phyloP scores from a whole-genome alignment of 2,797 vertebrate genomes.

The Sternarchorhynchus goeldii region DNA sequence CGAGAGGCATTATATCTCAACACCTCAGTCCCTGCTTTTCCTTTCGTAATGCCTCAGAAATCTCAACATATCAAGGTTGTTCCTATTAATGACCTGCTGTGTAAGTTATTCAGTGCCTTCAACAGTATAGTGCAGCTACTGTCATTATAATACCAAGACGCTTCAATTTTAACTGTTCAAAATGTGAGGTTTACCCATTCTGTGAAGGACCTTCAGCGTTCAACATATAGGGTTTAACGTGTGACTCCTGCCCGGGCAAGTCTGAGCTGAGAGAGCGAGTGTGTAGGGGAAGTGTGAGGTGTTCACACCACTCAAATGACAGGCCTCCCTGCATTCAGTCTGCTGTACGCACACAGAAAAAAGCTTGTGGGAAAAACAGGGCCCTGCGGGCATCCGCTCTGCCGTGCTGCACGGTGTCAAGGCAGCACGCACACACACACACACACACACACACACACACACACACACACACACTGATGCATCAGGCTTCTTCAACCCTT shows the following conservation, averaged over 20 bases:
- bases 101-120: background rate
- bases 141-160: background rate
- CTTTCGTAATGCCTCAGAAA: background rate
- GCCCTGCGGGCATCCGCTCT: background rate
- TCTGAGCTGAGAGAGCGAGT: background rate
- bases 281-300: slow-evolving; percentile 29
- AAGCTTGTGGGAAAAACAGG: background rate
- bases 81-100: background rate
- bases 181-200: background rate
- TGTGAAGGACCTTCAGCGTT: background rate
- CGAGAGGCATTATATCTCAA: background rate
- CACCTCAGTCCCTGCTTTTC: too few species aligned
- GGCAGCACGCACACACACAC: too few species aligned
- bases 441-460: too few species aligned
- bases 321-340: slow-evolving; percentile 2
- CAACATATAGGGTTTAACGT: too few species aligned
- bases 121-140: background rate
- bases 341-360: background rate
- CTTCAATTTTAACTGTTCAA: background rate
- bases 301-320: background rate
- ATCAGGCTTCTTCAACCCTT: slow-evolving; percentile 12
- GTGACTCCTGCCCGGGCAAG: too few species aligned
- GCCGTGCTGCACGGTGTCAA: background rate
- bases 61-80: background rate
- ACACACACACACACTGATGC: background rate